Conservation (phyloP, 2,797 vertebrate species). For the Anguilla anguilla region DNA sequence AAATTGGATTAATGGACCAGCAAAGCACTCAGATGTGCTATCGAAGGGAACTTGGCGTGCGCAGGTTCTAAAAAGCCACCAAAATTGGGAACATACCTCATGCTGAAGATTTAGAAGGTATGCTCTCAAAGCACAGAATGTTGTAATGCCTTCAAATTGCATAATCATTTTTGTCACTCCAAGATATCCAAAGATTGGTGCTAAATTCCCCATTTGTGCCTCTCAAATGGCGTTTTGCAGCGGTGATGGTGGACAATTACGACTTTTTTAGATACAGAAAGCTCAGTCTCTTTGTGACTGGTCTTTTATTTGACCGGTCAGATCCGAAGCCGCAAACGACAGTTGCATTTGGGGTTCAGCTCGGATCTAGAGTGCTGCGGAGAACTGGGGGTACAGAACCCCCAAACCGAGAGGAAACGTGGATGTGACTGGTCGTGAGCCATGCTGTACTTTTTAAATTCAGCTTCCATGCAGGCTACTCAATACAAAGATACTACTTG, state of each 20-base stretch:
- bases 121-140: neutral
- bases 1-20: slow-evolving; percentile 2
- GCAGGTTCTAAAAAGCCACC: neutral
- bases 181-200: neutral
- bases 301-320: neutral
- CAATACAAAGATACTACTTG: neutral
- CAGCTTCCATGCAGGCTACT: neutral
- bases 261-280: neutral
- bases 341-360: neutral
- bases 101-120: slow-evolving; percentile 2
- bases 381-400: neutral
- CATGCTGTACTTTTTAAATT: neutral
- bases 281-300: neutral
- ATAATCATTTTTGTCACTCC: neutral
- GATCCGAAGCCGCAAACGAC: neutral
- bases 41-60: slow-evolving; percentile 1
- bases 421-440: neutral
- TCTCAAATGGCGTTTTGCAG: neutral
- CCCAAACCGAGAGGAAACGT: neutral
- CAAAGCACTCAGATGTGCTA: slow-evolving; percentile 7
- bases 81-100: neutral
- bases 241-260: neutral
- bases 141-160: neutral
- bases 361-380: neutral
- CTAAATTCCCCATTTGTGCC: neutral